Evolutionary conservation across 2,797 vertebrate genomes (phyloP), one percentile per base, ranked within the genome.

Genomic region (Aeoliscus strigatus): DNA sequence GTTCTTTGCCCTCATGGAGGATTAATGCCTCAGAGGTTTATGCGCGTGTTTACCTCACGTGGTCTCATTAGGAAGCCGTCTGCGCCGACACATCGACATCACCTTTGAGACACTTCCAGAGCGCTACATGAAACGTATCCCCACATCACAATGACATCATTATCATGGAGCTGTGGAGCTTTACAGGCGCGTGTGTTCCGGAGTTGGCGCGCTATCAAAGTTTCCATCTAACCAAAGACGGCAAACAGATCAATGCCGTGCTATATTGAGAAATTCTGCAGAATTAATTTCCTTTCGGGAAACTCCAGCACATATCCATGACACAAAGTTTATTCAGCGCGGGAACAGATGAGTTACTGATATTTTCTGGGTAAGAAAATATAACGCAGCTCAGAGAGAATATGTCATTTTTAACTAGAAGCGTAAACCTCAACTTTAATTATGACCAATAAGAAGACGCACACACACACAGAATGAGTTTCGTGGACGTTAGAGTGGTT

Each of bases 221-320:
- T 65, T 73, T 59, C 30, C 30, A 28, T 54, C 53, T 60, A 60
- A 60, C 24, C 15, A 10, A 21, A 45, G 51, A 40, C 46, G 33
- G 37, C 28, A 64, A 14, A 17, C 54, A 66, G 51, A 67, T 74
- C 69, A 72, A 61, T 73, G 60, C 15, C 6, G 7, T 21, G 35
- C 60, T 67, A 60, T 60, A 52, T 72, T 68, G 27, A 64, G 56
- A 66, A 24, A 29, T 51, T 69, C 58, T 30, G 30, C 49, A 14
- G 49, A 68, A 61, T 66, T 54, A 21, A 67, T 74, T 64, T 57
- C 41, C 51, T 70, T 36, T 5, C 43, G 2, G 24, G 24, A 53
- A 46, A 31, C 39, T 46, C 28, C 1, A 5, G 13, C 50, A 10
- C 45, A 32, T 15, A 40, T 27, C 17, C 30, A 13, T 40, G 27